Evolutionary conservation across 2,797 vertebrate species (phyloP).

Genomic region (Acipenser oxyrinchus): DNA sequence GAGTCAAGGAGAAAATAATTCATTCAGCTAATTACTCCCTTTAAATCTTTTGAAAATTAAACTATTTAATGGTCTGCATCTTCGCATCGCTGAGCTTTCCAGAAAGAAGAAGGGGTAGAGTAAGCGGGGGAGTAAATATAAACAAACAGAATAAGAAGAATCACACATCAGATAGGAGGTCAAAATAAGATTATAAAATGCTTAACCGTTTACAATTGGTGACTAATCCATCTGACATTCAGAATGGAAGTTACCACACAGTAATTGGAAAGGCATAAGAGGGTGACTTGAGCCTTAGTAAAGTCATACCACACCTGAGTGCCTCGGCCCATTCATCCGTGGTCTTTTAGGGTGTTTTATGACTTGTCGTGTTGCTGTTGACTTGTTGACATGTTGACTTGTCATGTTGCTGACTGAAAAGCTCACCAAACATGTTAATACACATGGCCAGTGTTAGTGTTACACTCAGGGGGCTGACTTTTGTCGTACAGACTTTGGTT

Average conservation of each 20-base stretch:
- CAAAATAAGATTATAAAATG: not conserved
- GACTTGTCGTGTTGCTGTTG: not conserved
- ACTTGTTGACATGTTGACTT: too few species aligned
- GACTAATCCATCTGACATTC: constrained; percentile 13
- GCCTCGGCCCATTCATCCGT: not conserved
- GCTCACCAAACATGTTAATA: constrained; percentile 13
- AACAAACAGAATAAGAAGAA: too few species aligned
- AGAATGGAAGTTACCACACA: constrained; percentile 19
- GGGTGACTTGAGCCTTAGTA: constrained; percentile 6
- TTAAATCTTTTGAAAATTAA: not conserved
- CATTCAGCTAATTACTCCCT: not conserved
- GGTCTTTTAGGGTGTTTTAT: constrained; percentile 1
- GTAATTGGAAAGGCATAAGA: constrained; percentile 17
- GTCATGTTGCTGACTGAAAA: not conserved
- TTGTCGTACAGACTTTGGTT: not conserved
- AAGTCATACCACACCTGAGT: constrained; percentile 8
- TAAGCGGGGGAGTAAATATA: too few species aligned
- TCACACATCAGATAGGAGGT: too few species aligned
- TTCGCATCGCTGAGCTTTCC: not conserved
- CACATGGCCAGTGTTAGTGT: constrained; percentile 12
- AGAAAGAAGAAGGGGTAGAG: not conserved
- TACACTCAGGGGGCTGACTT: too few species aligned
- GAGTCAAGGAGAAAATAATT: not conserved
- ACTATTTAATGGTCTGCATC: not conserved
- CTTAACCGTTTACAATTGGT: not conserved